Conservation (phyloP, 2,888 invertebrate genomes). For the Petrolisthes manimaculis region DNA sequence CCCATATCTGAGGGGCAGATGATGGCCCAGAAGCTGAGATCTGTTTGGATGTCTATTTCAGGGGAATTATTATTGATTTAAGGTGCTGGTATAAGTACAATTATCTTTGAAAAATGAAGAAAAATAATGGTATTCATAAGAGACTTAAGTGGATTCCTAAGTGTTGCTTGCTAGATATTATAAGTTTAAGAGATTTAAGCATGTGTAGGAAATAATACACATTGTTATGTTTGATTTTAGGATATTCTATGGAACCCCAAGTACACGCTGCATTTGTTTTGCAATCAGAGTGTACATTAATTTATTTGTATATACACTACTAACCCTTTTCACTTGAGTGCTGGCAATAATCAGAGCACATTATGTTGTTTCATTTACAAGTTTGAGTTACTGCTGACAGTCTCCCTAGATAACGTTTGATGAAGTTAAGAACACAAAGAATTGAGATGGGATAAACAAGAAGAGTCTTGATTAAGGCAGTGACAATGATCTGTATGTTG, state of each 20-base stretch:
- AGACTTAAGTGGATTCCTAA: slow-evolving; percentile 43
- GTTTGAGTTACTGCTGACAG: slow-evolving; percentile 1
- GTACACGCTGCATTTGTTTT: slow-evolving; percentile 38
- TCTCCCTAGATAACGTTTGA: too few relatives aligned
- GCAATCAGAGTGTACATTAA: slow-evolving; percentile 42
- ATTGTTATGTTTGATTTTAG: slow-evolving; percentile 52
- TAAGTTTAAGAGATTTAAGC: slow-evolving; percentile 58
- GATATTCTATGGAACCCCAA: slow-evolving; percentile 51
- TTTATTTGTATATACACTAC: slow-evolving; percentile 50
- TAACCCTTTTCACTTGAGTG: slow-evolving; percentile 30
- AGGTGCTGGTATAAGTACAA: slow-evolving; percentile 63
- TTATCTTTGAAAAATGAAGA: slow-evolving; percentile 49
- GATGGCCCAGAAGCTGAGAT: slow-evolving; percentile 45
- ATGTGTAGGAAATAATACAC: slow-evolving; percentile 45
- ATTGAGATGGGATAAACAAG: too few relatives aligned
- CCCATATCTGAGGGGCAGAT: slow-evolving; percentile 37
- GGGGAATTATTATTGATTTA: slow-evolving; percentile 58
- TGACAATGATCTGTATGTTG: too few relatives aligned
- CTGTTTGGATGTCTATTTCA: slow-evolving; percentile 37
- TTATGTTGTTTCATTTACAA: slow-evolving; percentile 26
- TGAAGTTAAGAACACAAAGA: too few relatives aligned
- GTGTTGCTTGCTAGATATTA: slow-evolving; percentile 56
- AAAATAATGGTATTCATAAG: slow-evolving; percentile 56
- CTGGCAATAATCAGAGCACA: slow-evolving; percentile 42
- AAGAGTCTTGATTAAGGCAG: too few relatives aligned